Conservation (phyloP, 2,113 vertebrate genomes). For the Campylorhamphus procurvoides region DNA sequence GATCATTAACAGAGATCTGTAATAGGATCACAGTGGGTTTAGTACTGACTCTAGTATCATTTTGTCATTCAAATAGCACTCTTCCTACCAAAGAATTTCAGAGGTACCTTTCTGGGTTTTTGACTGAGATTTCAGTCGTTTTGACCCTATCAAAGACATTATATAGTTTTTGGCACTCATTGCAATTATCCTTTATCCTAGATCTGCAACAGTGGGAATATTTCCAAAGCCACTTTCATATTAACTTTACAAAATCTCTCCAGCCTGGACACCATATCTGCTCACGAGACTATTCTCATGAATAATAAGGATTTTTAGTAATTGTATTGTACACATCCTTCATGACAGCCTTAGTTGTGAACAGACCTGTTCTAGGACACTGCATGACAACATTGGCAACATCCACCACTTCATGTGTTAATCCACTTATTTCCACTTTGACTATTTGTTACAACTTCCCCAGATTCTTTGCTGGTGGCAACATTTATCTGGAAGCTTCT, state of each 20-base stretch:
- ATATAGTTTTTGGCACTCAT: neutral
- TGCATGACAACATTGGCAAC: neutral
- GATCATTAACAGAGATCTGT: neutral
- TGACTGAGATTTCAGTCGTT: neutral
- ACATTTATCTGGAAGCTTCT: neutral
- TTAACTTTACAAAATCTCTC: neutral
- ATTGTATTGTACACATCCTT: neutral
- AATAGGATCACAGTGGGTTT: neutral
- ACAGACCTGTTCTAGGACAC: neutral
- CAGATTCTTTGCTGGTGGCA: neutral
- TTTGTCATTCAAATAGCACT: slow-evolving; percentile 14
- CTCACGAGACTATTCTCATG: neutral
- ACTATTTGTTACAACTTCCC: neutral
- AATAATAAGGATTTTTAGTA: neutral
- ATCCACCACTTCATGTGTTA: neutral
- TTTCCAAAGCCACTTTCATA: neutral
- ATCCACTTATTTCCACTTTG: neutral
- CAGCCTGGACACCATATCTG: neutral
- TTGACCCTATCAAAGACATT: neutral
- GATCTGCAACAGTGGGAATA: neutral
- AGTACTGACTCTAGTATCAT: neutral
- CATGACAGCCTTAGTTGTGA: neutral
- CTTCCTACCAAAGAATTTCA: neutral
- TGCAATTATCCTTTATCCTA: neutral
- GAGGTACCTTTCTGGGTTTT: neutral